Evolutionary conservation across 2,888 invertebrate genomes (phyloP).

Genomic region (Julus scandinavius): DNA sequence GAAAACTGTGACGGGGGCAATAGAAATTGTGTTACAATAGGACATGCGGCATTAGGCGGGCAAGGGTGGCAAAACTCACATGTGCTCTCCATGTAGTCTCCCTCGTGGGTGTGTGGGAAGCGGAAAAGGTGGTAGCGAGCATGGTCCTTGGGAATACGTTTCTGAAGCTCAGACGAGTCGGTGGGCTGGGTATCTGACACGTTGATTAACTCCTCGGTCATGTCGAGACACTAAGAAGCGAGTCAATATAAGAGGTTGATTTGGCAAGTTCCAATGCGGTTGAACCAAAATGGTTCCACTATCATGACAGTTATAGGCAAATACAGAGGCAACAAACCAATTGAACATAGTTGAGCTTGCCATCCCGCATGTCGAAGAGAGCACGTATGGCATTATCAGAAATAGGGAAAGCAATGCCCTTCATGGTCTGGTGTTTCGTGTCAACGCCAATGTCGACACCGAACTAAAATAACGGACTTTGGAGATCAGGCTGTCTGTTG

Average conservation of each 20-base stretch:
- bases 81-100: conserved; percentile 85
- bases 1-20: conserved; percentile 76
- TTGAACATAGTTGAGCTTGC: conserved; percentile 88
- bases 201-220: conserved; percentile 87
- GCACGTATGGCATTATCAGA: conserved; percentile 82
- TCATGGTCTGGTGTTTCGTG: conserved; percentile 87
- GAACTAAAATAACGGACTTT: conserved; percentile 49
- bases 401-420: conserved; percentile 90
- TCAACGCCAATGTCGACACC: conserved; percentile 81
- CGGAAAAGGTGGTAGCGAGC: conserved; percentile 92
- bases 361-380: conserved; percentile 77
- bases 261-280: neutral
- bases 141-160: conserved; percentile 83
- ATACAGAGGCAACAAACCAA: conserved; percentile 69
- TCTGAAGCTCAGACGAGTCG: conserved; percentile 75
- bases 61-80: conserved; percentile 70
- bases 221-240: conserved; percentile 70
- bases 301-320: too few species aligned
- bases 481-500: neutral
- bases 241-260: neutral
- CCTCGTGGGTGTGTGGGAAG: conserved; percentile 93
- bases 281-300: too few species aligned
- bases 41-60: neutral
- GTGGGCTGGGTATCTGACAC: conserved; percentile 79
- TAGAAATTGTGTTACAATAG: conserved; percentile 52